Evolutionary conservation across 1,140 invertebrate species (phyloP), one percentile per base, ranked within the genome.

Genomic region (Goniozus legneri): DNA sequence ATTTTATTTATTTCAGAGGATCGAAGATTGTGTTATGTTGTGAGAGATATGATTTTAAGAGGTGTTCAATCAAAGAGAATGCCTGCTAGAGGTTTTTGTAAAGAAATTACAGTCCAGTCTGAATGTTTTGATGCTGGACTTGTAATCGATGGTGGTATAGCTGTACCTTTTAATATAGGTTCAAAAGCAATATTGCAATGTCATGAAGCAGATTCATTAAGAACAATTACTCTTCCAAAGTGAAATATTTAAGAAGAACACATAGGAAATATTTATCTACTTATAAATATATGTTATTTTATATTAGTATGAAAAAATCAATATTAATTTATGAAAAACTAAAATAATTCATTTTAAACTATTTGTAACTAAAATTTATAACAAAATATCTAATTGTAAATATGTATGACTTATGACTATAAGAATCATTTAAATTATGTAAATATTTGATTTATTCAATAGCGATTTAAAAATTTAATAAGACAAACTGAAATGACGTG

Each of bases 141-240:
- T 8, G 95, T 98, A 0, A 84, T 99, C n/a, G 97, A 99, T 75
- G 96, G 96, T 14, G 92, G 93, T 41, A 85, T 96, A 7, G 93
- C 91, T 0, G 95, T 93, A 65, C 83, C 84, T 0, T 98, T 98
- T 72, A 97, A 97, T 75, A 92, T 96, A 68, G 96, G 96, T 2
- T 87, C 93, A 0, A 81, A 86, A 54, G 95, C 91, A 0, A 67
- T 86, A 15, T 71, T 99, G 8, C 89, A 95, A 75, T 85, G 89
- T 19, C 73, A 85, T 55, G 85, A 89, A 1, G 87, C 94, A 65
- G 95, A 98, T 77, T 84, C 91, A 0, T 77, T 98, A 1, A 77
- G 86, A 67, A 95, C 93, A 12, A 86, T 97, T 8, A 75, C 79
- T 19, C 77, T 91, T 66, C 77, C 78, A 3, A 76, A 82, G 33